Evolutionary conservation across 2,797 vertebrate species (phyloP).

Genomic region (Gymnopithys bicolor): DNA sequence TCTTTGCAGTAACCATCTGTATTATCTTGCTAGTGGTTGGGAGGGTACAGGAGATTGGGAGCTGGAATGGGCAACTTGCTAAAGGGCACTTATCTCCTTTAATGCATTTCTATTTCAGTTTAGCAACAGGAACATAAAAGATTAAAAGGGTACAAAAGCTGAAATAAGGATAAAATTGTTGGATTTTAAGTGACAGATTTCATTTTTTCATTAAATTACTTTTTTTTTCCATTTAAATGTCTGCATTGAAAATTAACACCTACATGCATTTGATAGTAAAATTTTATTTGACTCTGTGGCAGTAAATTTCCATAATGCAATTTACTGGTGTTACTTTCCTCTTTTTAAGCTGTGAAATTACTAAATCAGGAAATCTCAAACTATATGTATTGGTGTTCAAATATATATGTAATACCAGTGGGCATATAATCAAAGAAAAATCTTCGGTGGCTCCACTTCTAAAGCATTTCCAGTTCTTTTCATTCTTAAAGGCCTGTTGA

Average conservation of each 20-base stretch:
- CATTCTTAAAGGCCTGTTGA: background rate
- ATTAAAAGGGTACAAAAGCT: background rate
- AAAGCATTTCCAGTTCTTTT: constrained; percentile 3
- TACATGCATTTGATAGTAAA: background rate
- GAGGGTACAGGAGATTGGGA: background rate
- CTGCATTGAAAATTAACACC: background rate
- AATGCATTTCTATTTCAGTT: background rate
- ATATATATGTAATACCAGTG: background rate
- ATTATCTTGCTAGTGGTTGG: background rate
- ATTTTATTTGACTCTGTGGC: background rate
- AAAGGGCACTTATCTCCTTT: background rate
- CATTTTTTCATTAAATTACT: background rate
- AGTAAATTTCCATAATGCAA: background rate
- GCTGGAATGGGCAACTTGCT: background rate
- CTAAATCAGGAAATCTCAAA: background rate
- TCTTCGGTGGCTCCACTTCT: background rate
- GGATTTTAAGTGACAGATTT: background rate
- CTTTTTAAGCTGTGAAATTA: background rate
- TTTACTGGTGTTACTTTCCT: background rate
- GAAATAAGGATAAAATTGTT: background rate
- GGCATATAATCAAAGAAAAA: background rate
- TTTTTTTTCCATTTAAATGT: background rate
- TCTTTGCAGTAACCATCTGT: background rate
- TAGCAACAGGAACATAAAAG: background rate
- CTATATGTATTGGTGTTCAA: background rate